phyloP scores from a whole-genome alignment of 2,113 vertebrate species.

The Forbesichthys papilliferus region DNA sequence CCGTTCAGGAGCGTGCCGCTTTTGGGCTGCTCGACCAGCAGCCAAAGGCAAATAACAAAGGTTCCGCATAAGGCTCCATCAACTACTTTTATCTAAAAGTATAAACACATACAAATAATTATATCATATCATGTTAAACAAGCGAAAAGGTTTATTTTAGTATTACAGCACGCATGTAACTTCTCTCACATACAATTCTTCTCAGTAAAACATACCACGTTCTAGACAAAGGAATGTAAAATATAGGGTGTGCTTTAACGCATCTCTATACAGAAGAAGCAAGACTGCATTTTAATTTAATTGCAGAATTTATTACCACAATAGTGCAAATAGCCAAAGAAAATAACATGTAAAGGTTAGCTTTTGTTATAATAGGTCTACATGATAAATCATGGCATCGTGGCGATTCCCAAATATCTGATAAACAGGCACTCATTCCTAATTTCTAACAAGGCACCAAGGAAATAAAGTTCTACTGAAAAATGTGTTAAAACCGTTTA shows the following conservation, averaged over 20 bases:
- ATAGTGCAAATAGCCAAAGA: conserved; percentile 45
- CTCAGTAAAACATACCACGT: too few species aligned
- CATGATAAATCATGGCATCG: conserved; percentile 19
- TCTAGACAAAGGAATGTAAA: neutral
- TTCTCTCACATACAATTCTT: too few species aligned
- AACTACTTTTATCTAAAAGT: too few species aligned
- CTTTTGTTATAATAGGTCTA: conserved; percentile 31
- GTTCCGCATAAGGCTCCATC: too few species aligned
- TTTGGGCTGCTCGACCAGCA: conserved; percentile 17
- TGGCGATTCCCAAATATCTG: conserved; percentile 5
- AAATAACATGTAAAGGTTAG: neutral
- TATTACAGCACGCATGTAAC: too few species aligned
- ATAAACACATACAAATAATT: too few species aligned
- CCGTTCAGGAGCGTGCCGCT: conserved; percentile 31
- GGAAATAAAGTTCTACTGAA: conserved; percentile 31
- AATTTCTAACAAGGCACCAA: conserved; percentile 56
- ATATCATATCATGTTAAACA: too few species aligned
- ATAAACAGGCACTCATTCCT: conserved; percentile 27
- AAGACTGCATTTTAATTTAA: conserved; percentile 46
- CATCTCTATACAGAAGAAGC: conserved; percentile 3
- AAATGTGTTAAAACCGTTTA: conserved; percentile 30
- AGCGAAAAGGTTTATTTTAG: too few species aligned
- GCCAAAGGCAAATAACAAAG: conserved; percentile 10
- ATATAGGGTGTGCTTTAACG: neutral
- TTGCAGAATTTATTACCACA: conserved; percentile 34